Base-by-base conservation (phyloP, 2,888 invertebrate genomes). In the Osmoderma eremita region DNA sequence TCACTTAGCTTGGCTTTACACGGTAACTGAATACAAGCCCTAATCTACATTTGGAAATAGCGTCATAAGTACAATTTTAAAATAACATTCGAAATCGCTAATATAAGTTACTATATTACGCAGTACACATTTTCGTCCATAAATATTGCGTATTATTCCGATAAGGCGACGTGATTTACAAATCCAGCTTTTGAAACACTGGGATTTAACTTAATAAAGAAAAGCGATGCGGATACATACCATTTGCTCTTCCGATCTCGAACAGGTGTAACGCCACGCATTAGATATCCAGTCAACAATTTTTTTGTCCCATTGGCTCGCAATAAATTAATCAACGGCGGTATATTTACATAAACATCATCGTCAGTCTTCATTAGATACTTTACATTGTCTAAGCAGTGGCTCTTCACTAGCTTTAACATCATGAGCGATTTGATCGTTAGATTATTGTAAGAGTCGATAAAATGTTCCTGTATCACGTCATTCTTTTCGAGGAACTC, bases 361-460 rank as follows among this genome's bases (percentile, higher is more conserved):
- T 95, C 94, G 73, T 95, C 94, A 3, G 92, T 91, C 84, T 95
- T 95, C 80, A 95, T 85, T 18, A 94, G 84, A 83, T 89, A 94
- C 53, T 74, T 78, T 13, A 78, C 72, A 39, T 84, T 83, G 58
- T 84, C 82, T 54, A 70, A 71, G 76, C 94, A 94, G 74, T 89
- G 87, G 41, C 85, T 86, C 4, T 86, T 88, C 18, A 91, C 89
- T 90, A 93, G 91, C 78, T 94, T 94, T 66, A 95, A 79, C 85
- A 94, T 88, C 88, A 93, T 90, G 10, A 93, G 88, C 50, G 93
- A 91, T 79, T 95, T 95, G 22, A 95, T 77, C 0, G 94, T 95
- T 71, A 94, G 84, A 85, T 95, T 95, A 79, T 94, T 92, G 78
- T 95, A 94, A 0, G 92, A 89, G 79, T 95, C 95, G 41, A 90